Conservation (phyloP, 1,140 invertebrate genomes). For the Laupala kohalensis region DNA sequence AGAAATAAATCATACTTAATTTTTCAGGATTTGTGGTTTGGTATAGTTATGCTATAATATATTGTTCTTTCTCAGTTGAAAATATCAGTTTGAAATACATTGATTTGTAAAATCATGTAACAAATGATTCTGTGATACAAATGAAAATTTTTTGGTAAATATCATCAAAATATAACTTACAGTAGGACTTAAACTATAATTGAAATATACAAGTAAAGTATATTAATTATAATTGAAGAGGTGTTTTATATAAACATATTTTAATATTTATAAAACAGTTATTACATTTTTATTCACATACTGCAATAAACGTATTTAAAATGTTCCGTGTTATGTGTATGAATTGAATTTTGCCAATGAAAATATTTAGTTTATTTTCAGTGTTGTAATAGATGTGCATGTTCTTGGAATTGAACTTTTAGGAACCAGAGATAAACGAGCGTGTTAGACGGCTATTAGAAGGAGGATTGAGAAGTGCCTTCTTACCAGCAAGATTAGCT, state of each 20-base stretch:
- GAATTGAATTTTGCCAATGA: no score
- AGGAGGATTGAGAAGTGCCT: constrained; percentile 44
- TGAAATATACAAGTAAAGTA: not conserved
- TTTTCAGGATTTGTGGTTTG: no score
- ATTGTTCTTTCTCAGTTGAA: no score
- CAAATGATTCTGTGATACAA: no score
- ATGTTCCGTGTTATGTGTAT: no score
- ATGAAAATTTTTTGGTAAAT: no score
- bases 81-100: no score
- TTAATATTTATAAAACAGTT: constrained; percentile 2
- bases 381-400: no score
- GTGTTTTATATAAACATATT: constrained; percentile 1
- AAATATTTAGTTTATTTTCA: no score
- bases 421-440: constrained; percentile 42
- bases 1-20: no score
- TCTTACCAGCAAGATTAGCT: constrained; percentile 49
- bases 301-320: not conserved
- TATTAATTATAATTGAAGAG: not conserved
- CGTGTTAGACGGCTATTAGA: constrained; percentile 50
- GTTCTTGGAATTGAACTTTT: constrained; percentile 16
- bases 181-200: not conserved
- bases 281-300: not conserved
- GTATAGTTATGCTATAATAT: no score
- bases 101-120: no score
- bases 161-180: not conserved